These are phyloP conservation scores for Clanis bilineata DNA, from an alignment of 2,888 invertebrate species.

Conservation along the genomic window DNA sequence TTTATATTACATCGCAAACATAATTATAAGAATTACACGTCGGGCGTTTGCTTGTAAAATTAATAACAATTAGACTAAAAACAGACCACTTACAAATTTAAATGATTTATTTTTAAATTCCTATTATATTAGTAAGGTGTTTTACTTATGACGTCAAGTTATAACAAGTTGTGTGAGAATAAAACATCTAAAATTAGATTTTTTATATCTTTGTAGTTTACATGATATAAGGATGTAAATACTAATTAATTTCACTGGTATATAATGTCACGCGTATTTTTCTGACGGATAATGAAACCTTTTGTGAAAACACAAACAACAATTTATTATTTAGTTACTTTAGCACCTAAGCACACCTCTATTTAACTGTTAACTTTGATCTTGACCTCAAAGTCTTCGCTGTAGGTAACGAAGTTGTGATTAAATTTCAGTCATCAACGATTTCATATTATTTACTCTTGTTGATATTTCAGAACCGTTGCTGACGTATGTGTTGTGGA, in stretches of 20 bases:
- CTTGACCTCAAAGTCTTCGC: not conserved
- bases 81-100: not conserved
- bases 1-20: not conserved
- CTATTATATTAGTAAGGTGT: no score
- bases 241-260: not conserved
- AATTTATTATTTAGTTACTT: constrained; percentile 1
- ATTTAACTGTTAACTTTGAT: constrained; percentile 1
- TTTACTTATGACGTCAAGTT: no score
- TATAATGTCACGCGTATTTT: constrained; percentile 1
- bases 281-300: not conserved
- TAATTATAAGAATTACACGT: not conserved
- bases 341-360: constrained; percentile 1
- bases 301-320: not conserved
- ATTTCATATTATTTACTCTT: no score
- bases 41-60: not conserved
- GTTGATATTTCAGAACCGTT: not conserved
- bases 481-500: not conserved
- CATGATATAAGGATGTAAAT: no score
- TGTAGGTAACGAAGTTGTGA: constrained; percentile 6
- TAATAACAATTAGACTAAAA: not conserved
- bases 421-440: not conserved
- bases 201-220: no score
- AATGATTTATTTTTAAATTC: constrained; percentile 5
- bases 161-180: no score
- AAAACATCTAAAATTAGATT: no score